Conservation (phyloP, 2,113 vertebrate species). For the Merops nubicus region DNA sequence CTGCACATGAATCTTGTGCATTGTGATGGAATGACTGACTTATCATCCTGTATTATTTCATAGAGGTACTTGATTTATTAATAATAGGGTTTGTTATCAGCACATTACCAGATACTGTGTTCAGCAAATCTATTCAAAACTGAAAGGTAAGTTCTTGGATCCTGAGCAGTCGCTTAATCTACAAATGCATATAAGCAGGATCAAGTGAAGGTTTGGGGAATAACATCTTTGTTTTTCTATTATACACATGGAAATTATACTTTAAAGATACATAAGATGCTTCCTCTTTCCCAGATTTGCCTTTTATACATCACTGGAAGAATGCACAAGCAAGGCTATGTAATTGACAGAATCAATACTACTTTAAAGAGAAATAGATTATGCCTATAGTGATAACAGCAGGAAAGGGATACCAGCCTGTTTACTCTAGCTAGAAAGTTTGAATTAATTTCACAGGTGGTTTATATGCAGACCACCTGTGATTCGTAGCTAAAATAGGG, state of each 20-base stretch:
- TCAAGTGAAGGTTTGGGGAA: background rate
- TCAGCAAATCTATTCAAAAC: background rate
- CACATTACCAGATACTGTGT: background rate
- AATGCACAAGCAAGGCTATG: background rate
- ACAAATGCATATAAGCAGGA: background rate
- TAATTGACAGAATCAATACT: background rate
- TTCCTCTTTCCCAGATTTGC: background rate
- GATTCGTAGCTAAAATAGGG: background rate
- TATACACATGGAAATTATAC: background rate
- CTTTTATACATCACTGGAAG: background rate
- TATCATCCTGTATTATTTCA: background rate
- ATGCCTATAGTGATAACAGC: rapidly evolving
- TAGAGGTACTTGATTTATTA: background rate
- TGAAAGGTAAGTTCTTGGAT: background rate
- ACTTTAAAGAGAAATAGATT: background rate
- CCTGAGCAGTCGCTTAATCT: background rate
- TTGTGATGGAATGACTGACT: background rate
- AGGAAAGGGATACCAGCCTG: background rate
- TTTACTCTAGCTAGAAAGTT: background rate
- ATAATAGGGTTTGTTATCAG: background rate
- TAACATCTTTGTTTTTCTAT: background rate
- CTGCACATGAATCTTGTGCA: background rate
- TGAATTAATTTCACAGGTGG: background rate
- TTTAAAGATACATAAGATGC: background rate
- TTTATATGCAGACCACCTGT: background rate